Evolutionary conservation across 2,113 vertebrate genomes (phyloP), one percentile per base, ranked within the genome.

Genomic region (Phalacrocorax pelagicus): DNA sequence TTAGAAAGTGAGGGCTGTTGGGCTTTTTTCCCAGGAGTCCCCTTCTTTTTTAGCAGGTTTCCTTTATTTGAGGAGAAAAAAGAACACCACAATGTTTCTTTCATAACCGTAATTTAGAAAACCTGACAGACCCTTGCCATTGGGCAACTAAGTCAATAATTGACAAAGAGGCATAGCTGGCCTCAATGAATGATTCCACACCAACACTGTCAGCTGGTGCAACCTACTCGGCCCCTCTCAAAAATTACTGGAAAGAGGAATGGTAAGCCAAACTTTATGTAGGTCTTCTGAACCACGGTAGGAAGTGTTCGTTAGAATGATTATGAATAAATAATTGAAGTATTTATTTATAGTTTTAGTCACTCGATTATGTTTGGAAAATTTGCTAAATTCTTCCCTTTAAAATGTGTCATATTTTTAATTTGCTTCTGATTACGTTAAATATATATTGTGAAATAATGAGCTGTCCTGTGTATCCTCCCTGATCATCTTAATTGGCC

Each of bases 141-240:
- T 52, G 65, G 81, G 72, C 63, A 86, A 90, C 32, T 32, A 54
- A 69, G 95, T 97, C 89, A 97, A 97, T 96, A 55, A 94, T 94
- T 96, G 63, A 86, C 74, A 77, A 55, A 86, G 78, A 62, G 6
- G 9, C 57, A 62, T 44, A 73, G 73, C 32, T 69, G 23, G 44
- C 65, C 63, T 82, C 86, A 79, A 86, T 86, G 91, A 91, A 96
- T 70, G 79, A 88, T 65, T 86, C 62, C 49, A 82, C 54, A 81
- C 58, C 62, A 80, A 65, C 47, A 52, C 38, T 90, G 75, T 67
- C 86, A 91, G 89, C 24, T 17, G 44, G 42, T 54, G 23, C 51
- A 75, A 72, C 75, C 55, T 30, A 49, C 79, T 70, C 72, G 47
- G 81, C 74, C 86, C 38, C 22, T 55, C 61, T 55, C 62, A 69